Evolutionary conservation across 2,113 vertebrate species (phyloP).

Genomic region (Tyrannus savana): DNA sequence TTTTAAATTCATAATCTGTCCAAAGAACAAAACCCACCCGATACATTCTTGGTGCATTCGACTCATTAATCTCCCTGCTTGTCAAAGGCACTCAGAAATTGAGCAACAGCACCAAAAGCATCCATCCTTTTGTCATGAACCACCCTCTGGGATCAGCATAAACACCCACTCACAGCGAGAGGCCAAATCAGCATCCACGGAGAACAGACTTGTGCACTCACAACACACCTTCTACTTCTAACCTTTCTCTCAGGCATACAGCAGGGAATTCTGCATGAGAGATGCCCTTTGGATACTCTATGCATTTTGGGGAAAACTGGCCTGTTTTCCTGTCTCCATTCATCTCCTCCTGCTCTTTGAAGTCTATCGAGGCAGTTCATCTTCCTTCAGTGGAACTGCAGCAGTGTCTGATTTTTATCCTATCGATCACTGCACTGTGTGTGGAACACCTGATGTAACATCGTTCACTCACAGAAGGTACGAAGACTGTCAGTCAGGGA

Average conservation of each 20-base stretch:
- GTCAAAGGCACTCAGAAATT: not conserved
- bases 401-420: not conserved
- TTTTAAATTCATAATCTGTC: constrained; percentile 21
- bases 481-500: not conserved
- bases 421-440: not conserved
- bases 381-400: not conserved
- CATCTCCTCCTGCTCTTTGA: not conserved
- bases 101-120: not conserved
- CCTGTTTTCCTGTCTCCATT: not conserved
- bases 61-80: constrained; percentile 42
- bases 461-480: not conserved
- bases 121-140: constrained; percentile 26
- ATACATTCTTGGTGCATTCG: not conserved
- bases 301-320: not conserved
- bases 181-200: not conserved
- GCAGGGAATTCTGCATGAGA: not conserved
- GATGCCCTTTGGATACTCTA: not conserved
- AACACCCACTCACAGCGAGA: not conserved
- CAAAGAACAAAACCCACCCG: not conserved
- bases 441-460: not conserved
- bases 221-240: not conserved
- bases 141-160: not conserved
- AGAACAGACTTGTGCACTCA: not conserved
- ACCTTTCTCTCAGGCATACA: not conserved
- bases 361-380: not conserved